phyloP scores from a whole-genome alignment of 1,140 invertebrate species.

The fruit fly (Drosophila melanogaster) region DNA sequence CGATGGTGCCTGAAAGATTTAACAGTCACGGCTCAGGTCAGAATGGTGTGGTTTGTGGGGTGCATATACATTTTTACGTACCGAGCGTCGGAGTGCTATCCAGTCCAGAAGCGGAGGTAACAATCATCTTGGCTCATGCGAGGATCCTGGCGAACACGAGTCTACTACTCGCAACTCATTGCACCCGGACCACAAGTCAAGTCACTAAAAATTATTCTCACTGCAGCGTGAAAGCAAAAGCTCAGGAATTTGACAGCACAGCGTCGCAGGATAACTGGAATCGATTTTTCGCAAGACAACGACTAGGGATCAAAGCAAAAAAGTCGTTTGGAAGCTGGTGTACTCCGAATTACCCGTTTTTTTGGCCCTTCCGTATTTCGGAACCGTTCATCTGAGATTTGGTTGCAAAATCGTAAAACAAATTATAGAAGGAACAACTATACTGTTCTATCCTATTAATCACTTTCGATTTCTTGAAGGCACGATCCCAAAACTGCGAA shows the following conservation, averaged over 20 bases:
- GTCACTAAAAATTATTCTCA: slow-evolving; percentile 39
- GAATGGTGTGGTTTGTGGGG: slow-evolving; percentile 4
- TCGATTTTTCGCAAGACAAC: slow-evolving; percentile 77
- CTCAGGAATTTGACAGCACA: slow-evolving; percentile 60
- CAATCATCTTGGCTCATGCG: slow-evolving; percentile 82
- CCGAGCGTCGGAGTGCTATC: slow-evolving; percentile 79
- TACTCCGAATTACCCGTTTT: neutral
- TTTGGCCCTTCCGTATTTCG: too few relatives aligned
- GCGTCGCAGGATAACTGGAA: slow-evolving; percentile 54
- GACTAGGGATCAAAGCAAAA: neutral
- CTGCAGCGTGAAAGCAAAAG: slow-evolving; percentile 49
- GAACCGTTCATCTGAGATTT: neutral
- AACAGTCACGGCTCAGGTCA: neutral
- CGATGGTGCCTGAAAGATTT: slow-evolving; percentile 88
- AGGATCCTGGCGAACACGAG: slow-evolving; percentile 27
- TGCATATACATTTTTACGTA: slow-evolving; percentile 75
- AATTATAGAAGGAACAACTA: neutral
- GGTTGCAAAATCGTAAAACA: neutral
- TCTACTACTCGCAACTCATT: slow-evolving; percentile 21
- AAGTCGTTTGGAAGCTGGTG: neutral
- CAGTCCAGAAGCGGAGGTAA: slow-evolving; percentile 80
- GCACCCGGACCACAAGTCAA: slow-evolving; percentile 8
- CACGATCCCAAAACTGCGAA: neutral
- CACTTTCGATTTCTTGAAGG: neutral
- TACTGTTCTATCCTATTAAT: neutral